These are phyloP conservation scores for Drosophila lacertosa DNA, from an alignment of 1,140 invertebrate genomes.

Conservation along the genomic window DNA sequence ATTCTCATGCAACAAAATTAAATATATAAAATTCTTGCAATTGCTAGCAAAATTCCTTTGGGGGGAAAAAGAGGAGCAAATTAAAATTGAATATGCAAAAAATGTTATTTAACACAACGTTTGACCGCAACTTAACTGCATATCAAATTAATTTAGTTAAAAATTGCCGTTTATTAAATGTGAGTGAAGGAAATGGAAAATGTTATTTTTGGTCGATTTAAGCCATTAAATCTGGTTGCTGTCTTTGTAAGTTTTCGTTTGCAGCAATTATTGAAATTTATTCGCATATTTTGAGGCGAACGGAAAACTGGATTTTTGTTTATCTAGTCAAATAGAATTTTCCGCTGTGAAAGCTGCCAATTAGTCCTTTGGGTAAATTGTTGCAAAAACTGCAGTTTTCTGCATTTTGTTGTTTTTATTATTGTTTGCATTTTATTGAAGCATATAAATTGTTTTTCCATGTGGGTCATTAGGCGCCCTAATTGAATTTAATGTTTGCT, in stretches of 20 bases:
- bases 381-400: constrained; percentile 11
- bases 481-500: constrained; percentile 73
- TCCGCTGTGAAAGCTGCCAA: constrained; percentile 45
- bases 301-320: constrained; percentile 6
- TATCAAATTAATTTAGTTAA: neutral
- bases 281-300: constrained; percentile 20
- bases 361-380: constrained; percentile 25
- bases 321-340: constrained; percentile 54
- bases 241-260: neutral
- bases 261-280: constrained; percentile 25
- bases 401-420: constrained; percentile 29
- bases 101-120: neutral
- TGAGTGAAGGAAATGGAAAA: neutral
- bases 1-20: neutral
- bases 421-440: constrained; percentile 33
- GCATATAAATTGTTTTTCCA: constrained; percentile 55
- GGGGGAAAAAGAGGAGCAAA: neutral
- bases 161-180: neutral
- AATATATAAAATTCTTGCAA: neutral
- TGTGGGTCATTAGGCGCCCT: constrained; percentile 66
- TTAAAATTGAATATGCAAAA: neutral
- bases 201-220: neutral
- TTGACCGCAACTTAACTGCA: neutral
- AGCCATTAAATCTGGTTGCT: neutral
- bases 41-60: too few species aligned